A percentile compares a stretch with the other conserved stretches of the same genome.
These are phyloP conservation scores for Torymus aiolomorphi DNA, from an alignment of 2,888 invertebrate species.

Conservation along the genomic window DNA sequence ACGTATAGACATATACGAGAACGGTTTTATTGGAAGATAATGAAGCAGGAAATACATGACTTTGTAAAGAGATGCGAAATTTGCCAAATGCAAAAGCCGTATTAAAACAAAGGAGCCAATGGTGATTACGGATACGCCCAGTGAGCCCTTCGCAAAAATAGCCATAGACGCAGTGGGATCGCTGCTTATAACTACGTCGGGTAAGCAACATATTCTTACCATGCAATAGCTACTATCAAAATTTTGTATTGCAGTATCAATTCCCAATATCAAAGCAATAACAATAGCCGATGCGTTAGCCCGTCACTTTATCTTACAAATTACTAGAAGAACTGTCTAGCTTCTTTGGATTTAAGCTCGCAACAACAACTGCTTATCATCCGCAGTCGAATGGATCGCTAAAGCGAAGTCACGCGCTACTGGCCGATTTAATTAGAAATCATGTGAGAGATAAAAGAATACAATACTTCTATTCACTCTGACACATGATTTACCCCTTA, in stretches of 20 bases:
- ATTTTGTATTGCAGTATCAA: neutral
- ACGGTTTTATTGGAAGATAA: too few species aligned
- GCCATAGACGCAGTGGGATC: too few species aligned
- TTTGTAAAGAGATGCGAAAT: too few species aligned
- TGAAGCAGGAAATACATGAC: too few species aligned
- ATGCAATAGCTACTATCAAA: neutral
- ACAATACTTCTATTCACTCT: neutral
- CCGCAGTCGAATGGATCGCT: neutral
- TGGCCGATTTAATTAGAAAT: constrained; percentile 1
- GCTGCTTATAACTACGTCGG: too few species aligned
- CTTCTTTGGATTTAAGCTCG: constrained; percentile 6
- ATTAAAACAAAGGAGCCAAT: constrained; percentile 49
- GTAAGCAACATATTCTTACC: constrained; percentile 49
- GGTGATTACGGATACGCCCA: too few species aligned
- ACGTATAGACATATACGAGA: too few species aligned
- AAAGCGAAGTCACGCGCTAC: too few species aligned
- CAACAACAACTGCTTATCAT: neutral
- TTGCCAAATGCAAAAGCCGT: constrained; percentile 58
- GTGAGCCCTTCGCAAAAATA: too few species aligned
- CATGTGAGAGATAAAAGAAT: neutral
- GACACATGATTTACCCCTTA: neutral
- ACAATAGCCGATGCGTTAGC: neutral
- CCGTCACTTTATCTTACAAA: neutral
- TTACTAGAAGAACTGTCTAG: neutral
- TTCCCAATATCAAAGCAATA: neutral